Base-by-base conservation (phyloP, 2,888 invertebrate genomes). In the Leucoma salicis region DNA sequence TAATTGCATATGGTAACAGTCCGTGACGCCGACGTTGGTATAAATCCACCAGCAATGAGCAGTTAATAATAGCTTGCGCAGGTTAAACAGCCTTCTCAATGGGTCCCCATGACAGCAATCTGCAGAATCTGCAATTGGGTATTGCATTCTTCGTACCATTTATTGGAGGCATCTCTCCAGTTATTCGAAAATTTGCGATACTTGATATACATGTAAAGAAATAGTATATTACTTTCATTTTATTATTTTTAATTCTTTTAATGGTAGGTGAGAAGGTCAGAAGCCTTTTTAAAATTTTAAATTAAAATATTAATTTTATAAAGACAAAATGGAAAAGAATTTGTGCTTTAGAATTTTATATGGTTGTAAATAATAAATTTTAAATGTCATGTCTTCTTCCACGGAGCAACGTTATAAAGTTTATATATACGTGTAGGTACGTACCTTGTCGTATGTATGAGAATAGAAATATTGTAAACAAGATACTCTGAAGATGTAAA, bases 61-160 rank as follows among this genome's bases (percentile, higher is more conserved):
- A 70, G 76, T 78, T 88, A 87, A 87, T 87, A 83, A 87, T 82
- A 87, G 77, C 78, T 66, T 79, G 74, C 63, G 61, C 59, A 65
- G 65, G 68, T 77, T 75, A 79, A 80, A 74, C 70, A 74, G 66
- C 64, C 63, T 64, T 63, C 67, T 77, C 75, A 78, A 79, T 81
- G 78, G 70, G 66, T 71, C 70, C 71, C 68, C 70, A 68, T 70
- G 74, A 67, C 69, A 67, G 70, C 72, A 75, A 78, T 81, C 76
- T 68, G 73, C 60, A 57, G 63, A 70, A 78, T 82, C 81, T 76
- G 65, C 75, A 76, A 80, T 79, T 77, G 72, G 63, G 65, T 72
- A 76, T 80, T 67, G 75, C 78, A 74, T 78, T 78, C 71, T 73
- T 73, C 65, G 63, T 64, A 53, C 70, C 71, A 66, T 66, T 70